phyloP scores from a whole-genome alignment of 2,113 vertebrate genomes.

The Synchiropus splendidus region DNA sequence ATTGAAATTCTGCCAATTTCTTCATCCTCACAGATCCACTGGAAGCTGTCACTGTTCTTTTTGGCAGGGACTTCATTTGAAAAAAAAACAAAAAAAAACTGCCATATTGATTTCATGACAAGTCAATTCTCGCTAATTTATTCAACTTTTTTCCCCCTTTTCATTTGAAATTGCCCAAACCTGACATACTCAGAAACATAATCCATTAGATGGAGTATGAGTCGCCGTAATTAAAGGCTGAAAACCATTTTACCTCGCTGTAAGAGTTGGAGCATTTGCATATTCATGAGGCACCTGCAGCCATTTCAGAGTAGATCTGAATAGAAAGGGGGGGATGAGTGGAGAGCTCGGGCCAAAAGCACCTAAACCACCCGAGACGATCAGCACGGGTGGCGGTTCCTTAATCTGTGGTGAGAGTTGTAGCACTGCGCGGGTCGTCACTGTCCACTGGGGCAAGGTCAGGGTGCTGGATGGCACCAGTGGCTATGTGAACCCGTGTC shows the following conservation, averaged over 20 bases:
- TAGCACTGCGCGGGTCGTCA: slow-evolving; percentile 42
- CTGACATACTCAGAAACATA: slow-evolving; percentile 16
- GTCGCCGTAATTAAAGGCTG: slow-evolving; percentile 22
- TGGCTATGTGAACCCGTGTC: slow-evolving; percentile 55
- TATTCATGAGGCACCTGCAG: slow-evolving; percentile 58
- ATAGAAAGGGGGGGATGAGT: slow-evolving; percentile 26
- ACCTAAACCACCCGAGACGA: slow-evolving; percentile 35
- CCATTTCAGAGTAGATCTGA: slow-evolving; percentile 39
- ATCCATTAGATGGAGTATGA: slow-evolving; percentile 26
- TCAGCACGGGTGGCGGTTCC: slow-evolving; percentile 36
- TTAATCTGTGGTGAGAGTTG: slow-evolving; percentile 47
- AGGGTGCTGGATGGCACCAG: slow-evolving; percentile 41
- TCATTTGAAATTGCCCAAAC: slow-evolving; percentile 7
- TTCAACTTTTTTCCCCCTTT: slow-evolving; percentile 13
- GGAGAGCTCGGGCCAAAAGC: slow-evolving; percentile 43
- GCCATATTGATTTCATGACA: slow-evolving; percentile 20
- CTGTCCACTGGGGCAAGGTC: slow-evolving; percentile 60
- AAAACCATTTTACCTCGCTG: slow-evolving; percentile 34
- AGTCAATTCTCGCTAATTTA: slow-evolving; percentile 13
- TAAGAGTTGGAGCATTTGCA: slow-evolving; percentile 32
- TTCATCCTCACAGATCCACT: slow-evolving; percentile 1
- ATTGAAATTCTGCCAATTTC: neutral
- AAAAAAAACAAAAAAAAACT: no score
- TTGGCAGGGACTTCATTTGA: slow-evolving; percentile 7
- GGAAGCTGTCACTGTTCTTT: neutral